Base-by-base conservation (phyloP, 1,140 invertebrate species). In the Periplaneta americana region DNA sequence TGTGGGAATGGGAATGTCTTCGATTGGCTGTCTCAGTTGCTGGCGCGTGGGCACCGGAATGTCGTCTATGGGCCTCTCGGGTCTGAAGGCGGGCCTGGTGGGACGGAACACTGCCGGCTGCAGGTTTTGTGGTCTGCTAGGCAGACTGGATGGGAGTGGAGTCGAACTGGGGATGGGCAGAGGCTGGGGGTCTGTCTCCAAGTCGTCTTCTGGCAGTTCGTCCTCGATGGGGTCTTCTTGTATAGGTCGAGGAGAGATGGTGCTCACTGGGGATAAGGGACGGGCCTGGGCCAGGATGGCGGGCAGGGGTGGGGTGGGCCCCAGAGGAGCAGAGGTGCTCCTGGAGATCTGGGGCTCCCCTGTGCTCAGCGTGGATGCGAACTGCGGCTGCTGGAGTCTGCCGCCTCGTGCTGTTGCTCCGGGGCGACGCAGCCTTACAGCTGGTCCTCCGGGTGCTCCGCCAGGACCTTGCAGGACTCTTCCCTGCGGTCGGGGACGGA, bases 31-130 rank as follows among this genome's bases (percentile, higher is more conserved):
- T 32, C 77, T 35, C 33, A 66, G 11, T 66, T 66, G 48, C 22
- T 66, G 48, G 48, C 48, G 48, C 22, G 22, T 66, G 28, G 2
- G 2, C 22, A 66, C n/a, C 28, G 22, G 48, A 9, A 28, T 66
- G 28, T 66, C 48, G 10, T 28, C n/a, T 28, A 28, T 28, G 1
- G 48, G 48, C 75, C 75, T 77, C 34, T 78, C 28, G 28, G 77
- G 77, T n/a, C 35, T 31, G 77, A 78, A 78, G 32, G 34, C 77
- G 22, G 77, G 77, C 34, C 22, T 78, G 13, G 34, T 31, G 32
- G 77, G 77, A 28, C 77, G 77, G 77, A 78, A 78, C 35, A 22
- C 77, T 5, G 77, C 28, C 13, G 77, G 77, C 77, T 78, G 75
- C 10, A 77, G 75, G 31, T 1, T 33, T 31, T 77, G 77, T 31